A percentile compares a stretch with the other conserved stretches of the same genome.
Evolutionary conservation across 2,797 vertebrate species (phyloP).

Genomic region (Xenopus petersii): DNA sequence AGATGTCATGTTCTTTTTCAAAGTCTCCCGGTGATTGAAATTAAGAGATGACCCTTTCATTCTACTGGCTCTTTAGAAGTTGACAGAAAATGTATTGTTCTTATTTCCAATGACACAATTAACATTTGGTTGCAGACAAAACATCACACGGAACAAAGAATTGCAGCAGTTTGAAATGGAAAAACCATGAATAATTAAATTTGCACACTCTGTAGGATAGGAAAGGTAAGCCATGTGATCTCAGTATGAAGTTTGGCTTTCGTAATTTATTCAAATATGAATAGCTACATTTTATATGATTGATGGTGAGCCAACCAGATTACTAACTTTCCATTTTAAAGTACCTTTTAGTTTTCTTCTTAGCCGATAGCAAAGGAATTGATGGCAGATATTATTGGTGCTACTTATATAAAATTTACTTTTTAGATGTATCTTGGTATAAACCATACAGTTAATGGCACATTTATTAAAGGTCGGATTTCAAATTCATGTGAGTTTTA

Average conservation of each 20-base stretch:
- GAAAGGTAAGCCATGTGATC: constrained; percentile 4
- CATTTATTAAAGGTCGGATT: too few relatives aligned
- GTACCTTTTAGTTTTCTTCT: neutral
- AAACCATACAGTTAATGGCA: neutral
- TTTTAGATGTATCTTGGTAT: neutral
- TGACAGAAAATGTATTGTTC: constrained; percentile 52
- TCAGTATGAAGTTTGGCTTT: constrained; percentile 4
- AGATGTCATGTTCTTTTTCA: constrained; percentile 64
- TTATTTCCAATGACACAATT: constrained; percentile 54
- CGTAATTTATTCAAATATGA: constrained; percentile 19
- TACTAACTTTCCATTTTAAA: constrained; percentile 10
- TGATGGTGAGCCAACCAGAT: constrained; percentile 6
- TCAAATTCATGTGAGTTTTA: too few relatives aligned
- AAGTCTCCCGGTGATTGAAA: constrained; percentile 63
- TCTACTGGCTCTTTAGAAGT: constrained; percentile 56
- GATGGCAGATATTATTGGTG: neutral
- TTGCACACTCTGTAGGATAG: neutral
- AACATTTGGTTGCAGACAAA: constrained; percentile 57
- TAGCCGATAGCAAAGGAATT: neutral
- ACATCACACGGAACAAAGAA: constrained; percentile 29
- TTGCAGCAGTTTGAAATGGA: constrained; percentile 19
- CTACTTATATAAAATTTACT: neutral
- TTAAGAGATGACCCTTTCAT: constrained; percentile 65
- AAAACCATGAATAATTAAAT: constrained; percentile 17
- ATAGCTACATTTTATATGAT: neutral